Conservation (phyloP, 1,140 invertebrate species). For the Schlechtendalia chinensis region DNA sequence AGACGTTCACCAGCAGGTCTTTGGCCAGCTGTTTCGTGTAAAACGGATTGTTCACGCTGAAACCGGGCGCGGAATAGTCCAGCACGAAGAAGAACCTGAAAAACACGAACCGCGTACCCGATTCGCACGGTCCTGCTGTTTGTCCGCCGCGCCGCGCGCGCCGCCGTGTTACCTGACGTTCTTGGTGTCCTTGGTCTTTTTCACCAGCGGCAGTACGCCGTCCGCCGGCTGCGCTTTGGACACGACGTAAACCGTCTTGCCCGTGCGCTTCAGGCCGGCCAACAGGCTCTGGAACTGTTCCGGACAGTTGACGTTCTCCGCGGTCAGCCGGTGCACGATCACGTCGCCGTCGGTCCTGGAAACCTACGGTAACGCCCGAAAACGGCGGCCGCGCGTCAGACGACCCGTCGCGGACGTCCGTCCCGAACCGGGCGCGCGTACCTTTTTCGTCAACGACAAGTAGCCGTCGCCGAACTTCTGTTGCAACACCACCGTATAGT, state of each 20-base stretch:
- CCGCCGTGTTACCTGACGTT: background rate
- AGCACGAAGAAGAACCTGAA: constrained; percentile 18
- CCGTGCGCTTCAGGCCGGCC: background rate
- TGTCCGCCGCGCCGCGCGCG: no score
- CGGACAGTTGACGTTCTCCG: background rate
- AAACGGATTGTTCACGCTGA: constrained; percentile 7
- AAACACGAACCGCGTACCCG: no score
- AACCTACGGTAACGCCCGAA: background rate
- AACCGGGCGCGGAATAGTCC: background rate
- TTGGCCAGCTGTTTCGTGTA: constrained; percentile 21
- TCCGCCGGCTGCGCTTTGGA: background rate
- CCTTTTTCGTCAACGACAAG: constrained; percentile 27
- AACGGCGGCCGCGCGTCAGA: no score
- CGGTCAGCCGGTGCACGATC: background rate
- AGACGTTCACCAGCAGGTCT: constrained; percentile 23
- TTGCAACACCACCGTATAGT: constrained; percentile 24
- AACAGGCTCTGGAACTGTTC: constrained; percentile 2
- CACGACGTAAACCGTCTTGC: background rate
- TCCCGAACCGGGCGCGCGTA: background rate
- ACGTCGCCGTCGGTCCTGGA: background rate
- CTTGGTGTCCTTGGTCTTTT: background rate
- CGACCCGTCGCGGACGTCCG: no score
- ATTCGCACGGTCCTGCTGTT: no score
- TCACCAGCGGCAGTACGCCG: background rate
- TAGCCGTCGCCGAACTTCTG: background rate